Base-by-base conservation (phyloP, 2,888 invertebrate species). In the Hirtodrosophila histrioides region DNA sequence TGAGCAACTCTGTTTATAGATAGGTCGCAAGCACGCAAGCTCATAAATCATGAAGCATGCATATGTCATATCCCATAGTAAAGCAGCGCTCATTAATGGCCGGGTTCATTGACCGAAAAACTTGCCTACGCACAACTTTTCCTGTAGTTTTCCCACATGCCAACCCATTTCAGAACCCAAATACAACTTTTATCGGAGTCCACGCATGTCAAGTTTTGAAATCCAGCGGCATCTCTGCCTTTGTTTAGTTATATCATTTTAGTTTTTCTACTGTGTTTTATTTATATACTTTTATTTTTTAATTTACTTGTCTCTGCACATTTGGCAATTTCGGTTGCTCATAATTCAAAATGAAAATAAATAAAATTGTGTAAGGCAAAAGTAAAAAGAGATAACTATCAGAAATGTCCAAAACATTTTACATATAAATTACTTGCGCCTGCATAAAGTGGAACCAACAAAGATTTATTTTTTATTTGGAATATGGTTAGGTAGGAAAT, bases 271-370 rank as follows among this genome's bases (percentile, higher is more conserved):
- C 27, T 39, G 60, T 23, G 45, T 58, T 54, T 65, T 80, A 56
- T 72, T 73, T 65, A 55, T 60, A 61, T 43, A 36, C 58, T 69
- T 69, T 33, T 29, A 11, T 33, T 33, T 81, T 82, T 86, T 86
- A 86, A 82, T 86, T 85, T 71, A 69, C 44, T 67, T 80, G 37
- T 45, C 54, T 43, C 31, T 62, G 63, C 46, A 45, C 56, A 62
- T 53, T 40, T 50, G 62, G 29, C 75, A 75, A 74, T 60, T 73
- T 64, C 11, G 44, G 45, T 49, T 70, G 50, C 43, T 53, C 82
- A 82, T 82, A 82, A 82, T 72, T 82, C 87, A 82, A 87, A 87
- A 61, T 67, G 85, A 67, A 80, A 67, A 76, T 67, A 77, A 80
- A 80, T 69, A 7, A 75, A 63, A 58, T 39, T 35, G 40, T 27